These are phyloP conservation scores for Homalodisca vitripennis DNA, from an alignment of 1,140 invertebrate genomes.

Conservation along the genomic window DNA sequence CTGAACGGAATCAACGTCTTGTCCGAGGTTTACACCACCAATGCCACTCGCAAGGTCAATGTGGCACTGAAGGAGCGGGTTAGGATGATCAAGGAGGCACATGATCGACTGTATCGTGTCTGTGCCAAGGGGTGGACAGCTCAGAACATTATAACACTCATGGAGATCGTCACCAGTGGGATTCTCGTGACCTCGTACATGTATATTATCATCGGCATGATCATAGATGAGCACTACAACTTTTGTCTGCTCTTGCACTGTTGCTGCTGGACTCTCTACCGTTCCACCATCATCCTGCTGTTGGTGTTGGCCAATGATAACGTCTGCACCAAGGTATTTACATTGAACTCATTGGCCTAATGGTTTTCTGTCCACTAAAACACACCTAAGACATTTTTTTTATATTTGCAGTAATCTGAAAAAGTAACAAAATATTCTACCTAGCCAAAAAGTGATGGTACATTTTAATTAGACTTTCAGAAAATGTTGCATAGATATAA, in stretches of 20 bases:
- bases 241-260: neutral
- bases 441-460: too few species aligned
- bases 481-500: too few species aligned
- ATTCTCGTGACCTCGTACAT: constrained; percentile 21
- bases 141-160: neutral
- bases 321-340: neutral
- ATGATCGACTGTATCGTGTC: constrained; percentile 9
- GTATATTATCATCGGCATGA: constrained; percentile 21
- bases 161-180: constrained; percentile 20
- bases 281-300: neutral
- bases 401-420: too few species aligned
- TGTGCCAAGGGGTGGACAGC: neutral
- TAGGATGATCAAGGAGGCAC: constrained; percentile 12
- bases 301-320: constrained; percentile 5
- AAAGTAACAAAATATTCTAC: too few species aligned
- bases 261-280: constrained; percentile 15
- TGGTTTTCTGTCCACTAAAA: too few species aligned
- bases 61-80: constrained; percentile 3
- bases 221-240: constrained; percentile 23
- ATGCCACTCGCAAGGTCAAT: neutral
- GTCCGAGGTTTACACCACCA: neutral
- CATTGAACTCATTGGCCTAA: too few species aligned
- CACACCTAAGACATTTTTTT: too few species aligned
- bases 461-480: too few species aligned
- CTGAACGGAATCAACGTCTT: constrained; percentile 2